These are phyloP conservation scores for Poecilia gillii DNA, from an alignment of 2,797 vertebrate species.

Conservation along the genomic window DNA sequence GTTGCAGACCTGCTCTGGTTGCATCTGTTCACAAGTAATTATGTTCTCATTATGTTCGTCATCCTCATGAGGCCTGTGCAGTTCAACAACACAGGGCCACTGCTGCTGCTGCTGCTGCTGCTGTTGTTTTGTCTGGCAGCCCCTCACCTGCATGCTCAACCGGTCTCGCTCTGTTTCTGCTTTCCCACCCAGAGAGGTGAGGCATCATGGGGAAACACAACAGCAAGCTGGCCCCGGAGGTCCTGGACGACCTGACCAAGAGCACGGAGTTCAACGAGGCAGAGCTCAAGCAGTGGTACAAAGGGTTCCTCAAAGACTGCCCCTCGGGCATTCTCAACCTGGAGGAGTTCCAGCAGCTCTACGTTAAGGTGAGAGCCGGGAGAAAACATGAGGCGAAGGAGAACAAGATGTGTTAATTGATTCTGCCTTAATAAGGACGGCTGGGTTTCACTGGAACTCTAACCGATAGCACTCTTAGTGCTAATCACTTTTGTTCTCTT, in stretches of 20 bases:
- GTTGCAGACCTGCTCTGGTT: not conserved
- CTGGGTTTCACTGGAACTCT: not conserved
- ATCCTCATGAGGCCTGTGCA: slow-evolving; percentile 38
- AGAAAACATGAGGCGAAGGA: not conserved
- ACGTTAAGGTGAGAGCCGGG: slow-evolving; percentile 89
- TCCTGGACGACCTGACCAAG: slow-evolving; percentile 95
- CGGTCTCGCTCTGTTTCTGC: slow-evolving; percentile 2
- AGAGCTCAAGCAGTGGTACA: slow-evolving; percentile 99
- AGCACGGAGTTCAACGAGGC: slow-evolving; percentile 97
- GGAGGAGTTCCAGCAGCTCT: slow-evolving; percentile 98
- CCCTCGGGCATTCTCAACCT: slow-evolving; percentile 96
- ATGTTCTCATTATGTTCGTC: slow-evolving; percentile 7
- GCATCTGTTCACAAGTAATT: slow-evolving; percentile 21
- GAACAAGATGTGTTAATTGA: not conserved
- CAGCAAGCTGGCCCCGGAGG: slow-evolving; percentile 96
- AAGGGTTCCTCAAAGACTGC: slow-evolving; percentile 98
- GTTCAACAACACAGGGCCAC: slow-evolving; percentile 21
- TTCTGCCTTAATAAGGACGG: not conserved
- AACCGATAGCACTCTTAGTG: not conserved
- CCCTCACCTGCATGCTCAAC: slow-evolving; percentile 27
- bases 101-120: slow-evolving; percentile 3
- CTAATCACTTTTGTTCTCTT: not conserved
- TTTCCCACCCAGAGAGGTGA: slow-evolving; percentile 50
- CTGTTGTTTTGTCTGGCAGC: slow-evolving; percentile 37
- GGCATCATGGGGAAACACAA: slow-evolving; percentile 94